These are phyloP conservation scores for Ictalurus punctatus DNA, from an alignment of 2,113 vertebrate species.

Conservation along the genomic window DNA sequence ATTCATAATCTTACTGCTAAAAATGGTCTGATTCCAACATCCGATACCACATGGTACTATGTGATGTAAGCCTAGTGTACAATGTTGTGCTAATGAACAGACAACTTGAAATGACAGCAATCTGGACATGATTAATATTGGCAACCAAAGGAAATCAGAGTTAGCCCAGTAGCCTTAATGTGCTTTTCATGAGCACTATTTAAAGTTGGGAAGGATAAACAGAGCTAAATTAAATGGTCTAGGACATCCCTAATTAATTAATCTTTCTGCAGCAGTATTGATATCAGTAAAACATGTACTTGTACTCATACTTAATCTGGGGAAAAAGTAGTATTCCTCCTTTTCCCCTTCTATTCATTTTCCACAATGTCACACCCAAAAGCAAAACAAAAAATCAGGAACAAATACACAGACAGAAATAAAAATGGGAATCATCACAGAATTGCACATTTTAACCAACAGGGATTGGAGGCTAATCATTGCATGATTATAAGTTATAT, in stretches of 20 bases:
- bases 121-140: background rate
- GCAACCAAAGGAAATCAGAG: background rate
- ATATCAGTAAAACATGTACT: background rate
- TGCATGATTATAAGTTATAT: background rate
- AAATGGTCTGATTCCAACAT: background rate
- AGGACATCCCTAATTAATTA: background rate
- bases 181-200: background rate
- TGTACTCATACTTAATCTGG: background rate
- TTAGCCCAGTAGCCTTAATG: background rate
- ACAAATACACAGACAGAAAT: background rate
- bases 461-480: background rate
- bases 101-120: background rate
- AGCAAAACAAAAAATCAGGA: background rate
- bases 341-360: background rate
- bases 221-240: background rate
- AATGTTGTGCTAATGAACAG: background rate
- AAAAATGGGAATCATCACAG: background rate
- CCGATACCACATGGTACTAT: background rate
- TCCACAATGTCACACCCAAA: background rate
- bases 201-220: background rate
- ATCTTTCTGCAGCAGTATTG: background rate
- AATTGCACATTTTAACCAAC: background rate
- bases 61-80: background rate
- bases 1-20: background rate
- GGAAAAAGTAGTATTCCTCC: background rate